phyloP scores from a whole-genome alignment of 1,140 invertebrate genomes.

The Heterodera schachtii region DNA sequence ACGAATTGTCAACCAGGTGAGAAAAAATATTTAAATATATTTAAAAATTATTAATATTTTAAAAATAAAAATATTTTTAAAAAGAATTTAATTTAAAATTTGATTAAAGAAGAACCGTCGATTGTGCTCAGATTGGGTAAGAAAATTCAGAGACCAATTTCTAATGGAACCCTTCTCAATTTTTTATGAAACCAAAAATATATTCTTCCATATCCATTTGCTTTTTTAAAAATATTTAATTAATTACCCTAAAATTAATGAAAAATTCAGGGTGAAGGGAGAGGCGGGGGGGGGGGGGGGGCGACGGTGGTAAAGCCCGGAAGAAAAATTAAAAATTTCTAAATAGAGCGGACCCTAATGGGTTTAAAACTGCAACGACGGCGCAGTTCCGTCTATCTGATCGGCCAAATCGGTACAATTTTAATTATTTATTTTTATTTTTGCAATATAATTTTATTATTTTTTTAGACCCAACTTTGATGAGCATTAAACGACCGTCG shows the following conservation, averaged over 20 bases:
- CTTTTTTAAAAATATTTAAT: neutral
- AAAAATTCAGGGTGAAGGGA: too few species aligned
- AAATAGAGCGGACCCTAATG: too few species aligned
- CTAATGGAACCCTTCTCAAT: too few species aligned
- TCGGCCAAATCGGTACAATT: conserved; percentile 41
- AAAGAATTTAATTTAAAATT: neutral
- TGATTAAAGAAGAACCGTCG: conserved; percentile 43
- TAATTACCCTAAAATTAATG: too few species aligned
- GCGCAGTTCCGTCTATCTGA: conserved; percentile 41
- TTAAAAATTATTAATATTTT: too few species aligned
- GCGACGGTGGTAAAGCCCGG: too few species aligned
- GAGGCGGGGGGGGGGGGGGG: too few species aligned
- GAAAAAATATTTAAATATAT: neutral
- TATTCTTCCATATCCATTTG: neutral
- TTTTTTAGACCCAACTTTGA: conserved; percentile 20
- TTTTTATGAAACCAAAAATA: neutral
- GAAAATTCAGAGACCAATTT: neutral
- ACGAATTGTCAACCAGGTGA: conserved; percentile 12
- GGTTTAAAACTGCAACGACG: conserved; percentile 17
- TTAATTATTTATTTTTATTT: neutral
- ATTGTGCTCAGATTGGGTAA: conserved; percentile 37
- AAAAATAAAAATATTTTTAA: conserved; percentile 1
- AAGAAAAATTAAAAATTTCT: too few species aligned
- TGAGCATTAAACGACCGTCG: conserved; percentile 9
- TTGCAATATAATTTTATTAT: neutral